Evolutionary conservation across 2,888 invertebrate species (phyloP), one percentile per base, ranked within the genome.

Genomic region (Mesochorus sp.): DNA sequence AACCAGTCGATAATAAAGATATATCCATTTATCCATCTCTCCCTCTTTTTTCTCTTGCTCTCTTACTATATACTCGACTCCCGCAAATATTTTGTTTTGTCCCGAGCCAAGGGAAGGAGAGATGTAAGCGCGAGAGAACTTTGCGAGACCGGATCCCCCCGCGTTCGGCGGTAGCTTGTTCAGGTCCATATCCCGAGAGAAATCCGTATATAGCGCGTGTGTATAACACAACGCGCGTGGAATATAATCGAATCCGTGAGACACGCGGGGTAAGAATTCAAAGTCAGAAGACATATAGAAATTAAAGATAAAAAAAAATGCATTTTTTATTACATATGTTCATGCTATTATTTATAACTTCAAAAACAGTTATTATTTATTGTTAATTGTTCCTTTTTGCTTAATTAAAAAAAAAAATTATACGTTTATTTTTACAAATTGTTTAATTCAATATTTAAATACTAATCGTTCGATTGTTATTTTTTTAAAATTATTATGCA

Each of bases 71-170:
- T 24, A 49, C 26, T 37, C 6, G 51, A 28, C 31, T 14, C 62
- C 26, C 10, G 51, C 39, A 51, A 53, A 72, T 72, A 51, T 64
- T 64, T 72, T 72, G 14, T 72, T 72, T 51, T 57, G 70, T 42
- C 49, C 21, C 26, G 10, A n/a, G 31, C 51, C 12, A 24, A 21
- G 19, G 19, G 19, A 19, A 2, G 0, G 42, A 42, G n/a, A 42
- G 42, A n/a, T 14, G 42, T 5, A 10, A 42, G n/a, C 5, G 39
- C 10, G 39, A 42, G 42, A 42, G 42, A 42, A 14, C 42, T 42
- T 42, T 47, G 19, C 10, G 47, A 14, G 47, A 47, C 47, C 47
- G 47, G 47, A 47, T 47, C 47, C 47, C 47, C 42, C 24, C n/a
- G n/a, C n/a, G n/a, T n/a, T n/a, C n/a, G n/a, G 37, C 59, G 59